These are phyloP conservation scores for Miniopterus natalensis DNA, from an alignment of 2,113 vertebrate species.

Conservation along the genomic window DNA sequence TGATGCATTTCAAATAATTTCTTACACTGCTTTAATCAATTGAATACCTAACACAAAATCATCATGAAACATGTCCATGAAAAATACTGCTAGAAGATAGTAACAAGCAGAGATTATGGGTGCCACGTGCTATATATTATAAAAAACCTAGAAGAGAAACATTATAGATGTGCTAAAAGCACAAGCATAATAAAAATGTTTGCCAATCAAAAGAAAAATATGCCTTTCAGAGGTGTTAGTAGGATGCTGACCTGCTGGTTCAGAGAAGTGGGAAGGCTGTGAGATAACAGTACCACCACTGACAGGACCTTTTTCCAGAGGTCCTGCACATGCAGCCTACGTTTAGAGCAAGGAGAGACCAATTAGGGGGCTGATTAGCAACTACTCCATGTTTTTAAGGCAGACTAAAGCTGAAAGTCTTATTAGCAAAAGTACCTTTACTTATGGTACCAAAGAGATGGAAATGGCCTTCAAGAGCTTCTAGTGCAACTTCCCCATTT, in stretches of 20 bases:
- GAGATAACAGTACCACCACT: not conserved
- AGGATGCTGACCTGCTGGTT: not conserved
- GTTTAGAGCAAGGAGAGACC: not conserved
- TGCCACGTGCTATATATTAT: not conserved
- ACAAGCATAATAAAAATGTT: not conserved
- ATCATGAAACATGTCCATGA: not conserved
- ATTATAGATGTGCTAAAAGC: not conserved
- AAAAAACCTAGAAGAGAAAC: constrained; percentile 12
- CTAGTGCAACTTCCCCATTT: not conserved
- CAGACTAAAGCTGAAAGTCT: not conserved
- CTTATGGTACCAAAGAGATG: not conserved
- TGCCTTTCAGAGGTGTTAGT: not conserved
- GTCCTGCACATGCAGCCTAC: not conserved
- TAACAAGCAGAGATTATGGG: not conserved
- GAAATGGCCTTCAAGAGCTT: not conserved
- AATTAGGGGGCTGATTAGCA: not conserved
- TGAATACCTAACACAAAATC: constrained; percentile 13
- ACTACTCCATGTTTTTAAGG: not conserved
- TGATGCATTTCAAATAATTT: not conserved
- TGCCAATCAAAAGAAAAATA: not conserved
- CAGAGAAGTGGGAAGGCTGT: not conserved
- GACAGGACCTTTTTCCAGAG: not conserved
- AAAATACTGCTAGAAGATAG: not conserved
- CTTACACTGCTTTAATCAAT: not conserved
- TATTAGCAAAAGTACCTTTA: not conserved